Evolutionary conservation across 2,113 vertebrate genomes (phyloP).

Genomic region (Forbesichthys agassizii): DNA sequence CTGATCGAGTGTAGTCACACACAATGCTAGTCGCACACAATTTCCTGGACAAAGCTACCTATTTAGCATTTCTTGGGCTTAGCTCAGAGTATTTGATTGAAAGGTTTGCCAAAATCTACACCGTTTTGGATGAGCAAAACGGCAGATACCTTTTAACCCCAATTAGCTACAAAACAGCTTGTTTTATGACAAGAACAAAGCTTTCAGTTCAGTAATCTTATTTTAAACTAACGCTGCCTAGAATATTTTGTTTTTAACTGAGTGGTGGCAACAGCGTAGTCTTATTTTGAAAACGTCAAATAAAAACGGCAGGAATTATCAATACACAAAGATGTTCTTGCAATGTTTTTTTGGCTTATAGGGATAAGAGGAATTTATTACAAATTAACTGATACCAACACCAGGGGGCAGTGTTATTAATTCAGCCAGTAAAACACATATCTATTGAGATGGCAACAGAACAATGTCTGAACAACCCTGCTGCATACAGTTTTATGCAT

Average conservation of each 20-base stretch:
- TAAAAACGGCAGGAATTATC: too few species aligned
- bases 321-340: too few species aligned
- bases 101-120: conserved; percentile 11
- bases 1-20: conserved; percentile 33
- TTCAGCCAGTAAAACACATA: background rate
- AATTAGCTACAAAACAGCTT: too few species aligned
- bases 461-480: background rate
- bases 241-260: background rate
- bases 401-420: background rate
- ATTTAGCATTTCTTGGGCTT: conserved; percentile 2
- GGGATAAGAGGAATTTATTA: too few species aligned
- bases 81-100: conserved; percentile 9
- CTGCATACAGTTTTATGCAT: background rate
- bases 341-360: too few species aligned
- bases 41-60: conserved; percentile 12
- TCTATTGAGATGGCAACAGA: background rate
- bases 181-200: too few species aligned
- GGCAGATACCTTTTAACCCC: too few species aligned
- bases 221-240: conserved; percentile 12
- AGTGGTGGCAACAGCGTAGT: too few species aligned
- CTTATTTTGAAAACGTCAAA: too few species aligned
- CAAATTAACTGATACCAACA: background rate
- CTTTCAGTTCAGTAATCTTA: conserved; percentile 3
- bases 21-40: conserved; percentile 4
- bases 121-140: conserved; percentile 9